These are phyloP conservation scores for Asobara japonica DNA, from an alignment of 1,140 invertebrate genomes.

Conservation along the genomic window DNA sequence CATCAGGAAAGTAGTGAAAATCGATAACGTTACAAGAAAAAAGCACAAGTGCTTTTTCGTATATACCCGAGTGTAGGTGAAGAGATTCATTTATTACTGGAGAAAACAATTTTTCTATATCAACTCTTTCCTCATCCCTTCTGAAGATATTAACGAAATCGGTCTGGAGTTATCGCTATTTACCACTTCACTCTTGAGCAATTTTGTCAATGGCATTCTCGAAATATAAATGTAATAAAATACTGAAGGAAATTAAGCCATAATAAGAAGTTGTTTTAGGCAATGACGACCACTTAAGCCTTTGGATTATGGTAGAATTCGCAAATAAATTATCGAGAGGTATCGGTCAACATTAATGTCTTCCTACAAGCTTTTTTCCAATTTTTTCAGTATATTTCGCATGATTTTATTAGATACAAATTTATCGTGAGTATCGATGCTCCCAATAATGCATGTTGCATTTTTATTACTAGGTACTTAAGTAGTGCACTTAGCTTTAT, in stretches of 20 bases:
- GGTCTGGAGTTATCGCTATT: neutral
- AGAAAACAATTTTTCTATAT: too few species aligned
- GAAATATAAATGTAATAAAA: neutral
- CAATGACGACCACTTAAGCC: neutral
- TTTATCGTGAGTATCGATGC: neutral
- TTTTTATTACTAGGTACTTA: constrained; percentile 7
- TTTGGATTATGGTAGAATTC: constrained; percentile 1
- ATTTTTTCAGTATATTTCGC: constrained; percentile 34
- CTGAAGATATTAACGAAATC: neutral
- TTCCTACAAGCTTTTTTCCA: constrained; percentile 61
- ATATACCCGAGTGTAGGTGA: too few species aligned
- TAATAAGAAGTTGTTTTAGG: neutral
- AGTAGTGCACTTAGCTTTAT: constrained; percentile 19
- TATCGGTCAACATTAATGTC: neutral
- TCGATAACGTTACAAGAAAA: too few species aligned
- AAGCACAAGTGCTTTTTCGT: too few species aligned
- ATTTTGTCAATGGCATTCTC: neutral
- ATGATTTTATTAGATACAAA: constrained; percentile 27
- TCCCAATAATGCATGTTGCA: constrained; percentile 25
- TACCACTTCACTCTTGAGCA: neutral
- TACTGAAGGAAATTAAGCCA: neutral
- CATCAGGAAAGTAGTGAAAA: too few species aligned
- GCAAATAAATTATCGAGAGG: constrained; percentile 11
- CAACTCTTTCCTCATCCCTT: constrained; percentile 13
- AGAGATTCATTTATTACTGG: too few species aligned